Evolutionary conservation across 1,140 invertebrate species (phyloP).

Genomic region (Thaumatotibia leucotreta): DNA sequence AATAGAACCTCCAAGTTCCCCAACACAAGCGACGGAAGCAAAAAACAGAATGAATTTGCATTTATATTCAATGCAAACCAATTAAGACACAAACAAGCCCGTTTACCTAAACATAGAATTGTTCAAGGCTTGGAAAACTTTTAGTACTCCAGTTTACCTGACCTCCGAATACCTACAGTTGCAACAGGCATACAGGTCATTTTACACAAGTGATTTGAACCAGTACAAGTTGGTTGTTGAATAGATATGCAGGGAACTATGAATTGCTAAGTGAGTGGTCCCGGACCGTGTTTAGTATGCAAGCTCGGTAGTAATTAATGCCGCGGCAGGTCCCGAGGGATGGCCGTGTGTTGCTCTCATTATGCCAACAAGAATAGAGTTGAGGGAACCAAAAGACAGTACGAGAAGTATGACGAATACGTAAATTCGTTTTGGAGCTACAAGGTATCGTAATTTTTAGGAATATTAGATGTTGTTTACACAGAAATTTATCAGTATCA

Average conservation of each 20-base stretch:
- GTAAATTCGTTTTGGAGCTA: no score
- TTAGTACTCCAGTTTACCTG: background rate
- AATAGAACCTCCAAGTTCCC: background rate
- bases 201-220: background rate
- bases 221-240: background rate
- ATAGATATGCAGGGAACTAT: background rate
- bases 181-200: background rate
- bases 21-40: background rate
- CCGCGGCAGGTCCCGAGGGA: background rate
- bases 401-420: no score
- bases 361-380: background rate
- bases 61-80: background rate
- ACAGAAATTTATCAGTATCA: no score
- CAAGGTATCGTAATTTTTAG: no score
- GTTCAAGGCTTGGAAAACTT: background rate
- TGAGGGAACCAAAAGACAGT: no score
- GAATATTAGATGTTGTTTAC: no score
- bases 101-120: background rate
- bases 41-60: background rate
- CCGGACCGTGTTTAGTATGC: conserved; percentile 1
- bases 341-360: background rate
- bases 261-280: background rate
- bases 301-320: conserved; percentile 3
- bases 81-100: background rate
- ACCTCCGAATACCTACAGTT: background rate